Base-by-base conservation (phyloP, 2,888 invertebrate genomes). In the Blomia tropicalis region DNA sequence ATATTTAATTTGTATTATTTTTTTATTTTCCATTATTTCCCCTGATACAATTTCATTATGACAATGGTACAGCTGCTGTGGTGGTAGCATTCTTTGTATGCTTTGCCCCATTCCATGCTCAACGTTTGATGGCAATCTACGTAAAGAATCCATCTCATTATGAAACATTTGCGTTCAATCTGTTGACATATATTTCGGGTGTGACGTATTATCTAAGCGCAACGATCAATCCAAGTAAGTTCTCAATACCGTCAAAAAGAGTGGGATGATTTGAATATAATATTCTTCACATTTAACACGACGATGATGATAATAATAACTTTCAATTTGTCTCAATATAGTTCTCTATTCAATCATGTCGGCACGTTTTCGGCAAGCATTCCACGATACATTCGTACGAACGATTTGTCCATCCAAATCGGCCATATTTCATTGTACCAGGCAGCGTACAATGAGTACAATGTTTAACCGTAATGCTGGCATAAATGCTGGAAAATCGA, bases 61-160 rank as follows among this genome's bases (percentile, higher is more conserved):
- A 7, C 17, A 36, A 36, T 36, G 7, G 36, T 36, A 4, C 71
- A 77, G 77, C 77, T 63, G 76, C 76, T 27, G 77, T 77, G 17
- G 77, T 77, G 32, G 75, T 76, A 31, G 88, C 89, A 80, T 89
- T 89, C 75, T 88, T 87, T 63, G 84, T 92, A 1, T 91, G 91
- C 64, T 85, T 88, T 70, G 88, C 90, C 0, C 92, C 93, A 1
- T 92, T 91, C 74, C 91, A 92, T 75, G 84, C 87, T 11, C 92
- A 92, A 74, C 77, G 74, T 7, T 68, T 74, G 44, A 71, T 74
- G 70, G 71, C 70, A 5, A 68, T 71, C n/a, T 72, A 71, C 64
- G 70, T 70, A 29, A 66, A 58, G 54, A 59, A 69, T 19, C 69
- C 70, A 66, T 70, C 70, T 0, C 66, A 67, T 3, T 64, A 68